phyloP scores from a whole-genome alignment of 2,113 vertebrate genomes.

The Gadus macrocephalus region DNA sequence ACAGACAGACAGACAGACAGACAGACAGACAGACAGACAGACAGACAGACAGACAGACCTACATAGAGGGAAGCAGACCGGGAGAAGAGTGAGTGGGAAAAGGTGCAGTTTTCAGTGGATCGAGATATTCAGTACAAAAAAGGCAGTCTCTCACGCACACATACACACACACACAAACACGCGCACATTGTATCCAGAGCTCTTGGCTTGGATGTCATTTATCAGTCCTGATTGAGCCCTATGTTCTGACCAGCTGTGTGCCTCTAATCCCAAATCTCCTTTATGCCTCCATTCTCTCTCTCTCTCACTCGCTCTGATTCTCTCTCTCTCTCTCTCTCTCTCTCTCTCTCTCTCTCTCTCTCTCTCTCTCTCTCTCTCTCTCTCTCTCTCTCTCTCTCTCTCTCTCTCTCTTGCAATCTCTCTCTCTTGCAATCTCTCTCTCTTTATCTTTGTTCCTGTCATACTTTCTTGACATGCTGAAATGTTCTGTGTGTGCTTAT shows the following conservation, averaged over 20 bases:
- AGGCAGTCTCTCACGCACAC: constrained; percentile 5
- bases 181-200: neutral
- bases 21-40: no score
- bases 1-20: no score
- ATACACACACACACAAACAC: constrained; percentile 13
- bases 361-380: constrained; percentile 1
- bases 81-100: constrained; percentile 10
- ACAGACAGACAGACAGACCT: neutral
- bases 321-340: neutral
- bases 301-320: constrained; percentile 7
- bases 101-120: neutral
- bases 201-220: constrained; percentile 25
- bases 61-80: neutral
- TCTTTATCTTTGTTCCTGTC: neutral
- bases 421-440: no score
- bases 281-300: constrained; percentile 6
- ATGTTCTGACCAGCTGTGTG: constrained; percentile 4
- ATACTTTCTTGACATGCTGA: neutral
- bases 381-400: constrained; percentile 8
- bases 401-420: neutral
- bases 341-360: neutral
- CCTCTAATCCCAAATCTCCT: neutral
- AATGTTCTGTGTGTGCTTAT: neutral
- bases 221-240: constrained; percentile 36
- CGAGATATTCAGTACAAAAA: constrained; percentile 1